These are phyloP conservation scores for Zygaena filipendulae DNA, from an alignment of 2,888 invertebrate species.

Conservation along the genomic window DNA sequence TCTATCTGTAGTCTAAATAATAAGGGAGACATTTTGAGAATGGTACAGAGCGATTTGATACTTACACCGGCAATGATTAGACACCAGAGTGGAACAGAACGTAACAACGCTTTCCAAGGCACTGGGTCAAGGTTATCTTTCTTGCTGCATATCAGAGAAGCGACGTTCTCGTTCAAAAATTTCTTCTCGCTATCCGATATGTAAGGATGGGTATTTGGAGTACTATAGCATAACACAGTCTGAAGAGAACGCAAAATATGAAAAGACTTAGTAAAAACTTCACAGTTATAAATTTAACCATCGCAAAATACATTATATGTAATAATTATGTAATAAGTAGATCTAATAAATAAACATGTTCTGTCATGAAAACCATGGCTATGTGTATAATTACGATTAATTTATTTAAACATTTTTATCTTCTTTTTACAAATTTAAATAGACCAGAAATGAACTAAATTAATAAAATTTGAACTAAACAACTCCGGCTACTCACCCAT, in stretches of 20 bases:
- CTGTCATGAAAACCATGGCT: too few relatives aligned
- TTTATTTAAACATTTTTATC: slow-evolving; percentile 1
- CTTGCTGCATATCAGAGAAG: slow-evolving; percentile 46
- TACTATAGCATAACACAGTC: slow-evolving; percentile 56
- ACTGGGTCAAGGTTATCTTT: slow-evolving; percentile 63
- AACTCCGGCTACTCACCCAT: slow-evolving; percentile 56
- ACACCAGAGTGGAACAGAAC: slow-evolving; percentile 76
- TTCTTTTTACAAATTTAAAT: too few relatives aligned
- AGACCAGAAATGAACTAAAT: too few relatives aligned
- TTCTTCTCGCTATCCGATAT: slow-evolving; percentile 63
- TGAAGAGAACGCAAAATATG: slow-evolving; percentile 23
- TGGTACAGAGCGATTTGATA: slow-evolving; percentile 15
- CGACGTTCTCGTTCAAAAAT: slow-evolving; percentile 69
- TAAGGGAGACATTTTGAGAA: too few relatives aligned
- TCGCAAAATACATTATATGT: too few relatives aligned
- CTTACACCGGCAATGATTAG: slow-evolving; percentile 76
- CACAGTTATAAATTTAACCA: too few relatives aligned
- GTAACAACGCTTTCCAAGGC: slow-evolving; percentile 76
- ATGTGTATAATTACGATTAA: too few relatives aligned
- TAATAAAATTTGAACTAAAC: too few relatives aligned
- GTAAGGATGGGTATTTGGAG: slow-evolving; percentile 62
- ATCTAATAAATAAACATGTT: too few relatives aligned
- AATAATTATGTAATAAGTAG: too few relatives aligned
- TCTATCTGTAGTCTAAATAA: too few relatives aligned
- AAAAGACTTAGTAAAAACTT: slow-evolving; percentile 2